Conservation (phyloP, 2,113 vertebrate genomes). For the Hoplias malabaricus region DNA sequence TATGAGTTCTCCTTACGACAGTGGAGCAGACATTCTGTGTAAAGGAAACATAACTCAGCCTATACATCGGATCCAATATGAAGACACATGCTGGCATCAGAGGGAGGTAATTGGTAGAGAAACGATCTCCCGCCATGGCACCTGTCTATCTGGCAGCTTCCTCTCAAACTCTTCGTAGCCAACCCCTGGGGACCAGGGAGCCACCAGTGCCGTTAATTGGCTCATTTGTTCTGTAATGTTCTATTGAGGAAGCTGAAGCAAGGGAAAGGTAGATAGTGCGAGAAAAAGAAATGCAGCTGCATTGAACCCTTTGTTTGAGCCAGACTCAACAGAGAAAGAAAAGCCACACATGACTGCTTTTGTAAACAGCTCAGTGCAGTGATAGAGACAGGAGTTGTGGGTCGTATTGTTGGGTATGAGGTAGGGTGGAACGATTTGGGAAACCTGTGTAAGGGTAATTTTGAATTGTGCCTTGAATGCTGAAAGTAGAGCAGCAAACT, state of each 20-base stretch:
- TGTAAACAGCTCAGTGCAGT: neutral
- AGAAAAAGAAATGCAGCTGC: slow-evolving; percentile 59
- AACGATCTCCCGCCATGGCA: slow-evolving; percentile 35
- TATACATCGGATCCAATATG: neutral
- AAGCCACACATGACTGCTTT: slow-evolving; percentile 7
- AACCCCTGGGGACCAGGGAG: slow-evolving; percentile 62
- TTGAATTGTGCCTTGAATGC: too few species aligned
- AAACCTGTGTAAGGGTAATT: too few species aligned
- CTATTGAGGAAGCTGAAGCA: slow-evolving; percentile 70
- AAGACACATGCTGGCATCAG: slow-evolving; percentile 25
- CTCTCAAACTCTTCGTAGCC: slow-evolving; percentile 58
- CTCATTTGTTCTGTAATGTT: slow-evolving; percentile 79
- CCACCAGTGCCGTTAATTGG: slow-evolving; percentile 74
- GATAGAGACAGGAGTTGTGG: neutral
- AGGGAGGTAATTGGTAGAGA: slow-evolving; percentile 36
- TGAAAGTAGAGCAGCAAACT: too few species aligned
- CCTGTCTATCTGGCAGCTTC: slow-evolving; percentile 63
- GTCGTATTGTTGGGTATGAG: too few species aligned
- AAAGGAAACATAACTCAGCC: neutral
- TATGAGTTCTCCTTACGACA: neutral
- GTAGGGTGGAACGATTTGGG: too few species aligned
- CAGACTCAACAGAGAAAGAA: slow-evolving; percentile 64
- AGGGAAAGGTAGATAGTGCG: slow-evolving; percentile 53
- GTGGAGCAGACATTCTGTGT: neutral
- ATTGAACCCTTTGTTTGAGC: slow-evolving; percentile 63